Base-by-base conservation (phyloP, 2,888 invertebrate species). In the Eupithecia tripunctaria region DNA sequence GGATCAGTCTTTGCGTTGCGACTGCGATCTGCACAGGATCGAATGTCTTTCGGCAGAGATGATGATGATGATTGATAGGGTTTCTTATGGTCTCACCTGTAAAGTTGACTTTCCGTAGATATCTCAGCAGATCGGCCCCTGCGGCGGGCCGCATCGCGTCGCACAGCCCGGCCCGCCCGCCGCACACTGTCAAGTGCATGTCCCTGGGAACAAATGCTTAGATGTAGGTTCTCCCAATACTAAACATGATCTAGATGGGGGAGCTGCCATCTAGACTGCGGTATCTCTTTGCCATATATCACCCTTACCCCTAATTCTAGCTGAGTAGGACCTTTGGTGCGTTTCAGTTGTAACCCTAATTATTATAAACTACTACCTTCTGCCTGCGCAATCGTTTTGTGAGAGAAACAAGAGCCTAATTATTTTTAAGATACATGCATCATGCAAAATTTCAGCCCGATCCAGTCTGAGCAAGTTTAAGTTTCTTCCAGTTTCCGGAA, bases 61-160 rank as follows among this genome's bases (percentile, higher is more conserved):
- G n/a, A 47, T 47, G 47, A 2, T 47, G 6, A 47, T 12, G 51
- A 21, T 51, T 8, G 21, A n/a, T 6, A 51, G n/a, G 47, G 8
- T 47, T 7, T 47, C n/a, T 0, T 47, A 47, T 21, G 25, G 25
- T 14, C 95, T 95, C 91, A 98, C 99, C 99, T 91, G 96, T 96
- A 86, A 99, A 99, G 85, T 97, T 95, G 32, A 99, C 98, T 86
- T 97, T 97, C 68, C 97, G 95, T 51, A 99, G 95, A 87, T 97
- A 98, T 79, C 97, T 96, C 41, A 98, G 95, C 67, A 99, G 95
- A 76, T 97, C 96, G 0, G 97, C 96, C 0, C 99, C 99, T 86
- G 98, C 97, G 21, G 97, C 97, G 0, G 98, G 98, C 80, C 96
- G 96, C 98, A 99, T 99, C 27, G 96, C 96, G 56, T 97, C 96